Evolutionary conservation across 2,113 vertebrate species (phyloP).

Genomic region (Saguinus midas): DNA sequence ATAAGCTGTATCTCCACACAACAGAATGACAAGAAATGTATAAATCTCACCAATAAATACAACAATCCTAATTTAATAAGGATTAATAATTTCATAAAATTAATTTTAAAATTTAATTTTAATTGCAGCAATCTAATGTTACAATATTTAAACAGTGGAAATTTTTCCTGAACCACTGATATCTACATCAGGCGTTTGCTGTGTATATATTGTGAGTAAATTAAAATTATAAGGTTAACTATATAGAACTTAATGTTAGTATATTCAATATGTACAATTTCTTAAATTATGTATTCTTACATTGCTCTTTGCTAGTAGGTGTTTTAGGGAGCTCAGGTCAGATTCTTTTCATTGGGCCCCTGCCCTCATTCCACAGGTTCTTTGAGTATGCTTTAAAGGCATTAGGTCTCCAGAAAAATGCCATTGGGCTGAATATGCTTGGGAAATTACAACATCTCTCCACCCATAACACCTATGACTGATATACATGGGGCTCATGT

Average conservation of each 20-base stretch:
- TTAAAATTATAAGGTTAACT: background rate
- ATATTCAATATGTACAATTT: background rate
- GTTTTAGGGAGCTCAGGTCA: background rate
- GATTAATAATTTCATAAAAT: background rate
- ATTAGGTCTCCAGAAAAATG: background rate
- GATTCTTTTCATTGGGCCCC: background rate
- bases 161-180: background rate
- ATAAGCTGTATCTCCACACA: background rate
- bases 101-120: background rate
- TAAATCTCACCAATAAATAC: background rate
- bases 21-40: background rate
- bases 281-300: background rate
- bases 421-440: background rate
- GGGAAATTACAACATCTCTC: background rate
- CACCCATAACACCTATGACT: background rate
- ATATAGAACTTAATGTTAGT: background rate
- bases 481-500: fast-evolving
- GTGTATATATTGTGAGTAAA: background rate
- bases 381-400: background rate
- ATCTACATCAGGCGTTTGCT: background rate
- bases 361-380: background rate
- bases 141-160: background rate
- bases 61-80: background rate
- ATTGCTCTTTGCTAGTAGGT: background rate
- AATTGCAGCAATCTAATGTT: background rate